Evolutionary conservation across 2,888 invertebrate species (phyloP), one percentile per base, ranked within the genome.

Genomic region (Rhingia rostrata): DNA sequence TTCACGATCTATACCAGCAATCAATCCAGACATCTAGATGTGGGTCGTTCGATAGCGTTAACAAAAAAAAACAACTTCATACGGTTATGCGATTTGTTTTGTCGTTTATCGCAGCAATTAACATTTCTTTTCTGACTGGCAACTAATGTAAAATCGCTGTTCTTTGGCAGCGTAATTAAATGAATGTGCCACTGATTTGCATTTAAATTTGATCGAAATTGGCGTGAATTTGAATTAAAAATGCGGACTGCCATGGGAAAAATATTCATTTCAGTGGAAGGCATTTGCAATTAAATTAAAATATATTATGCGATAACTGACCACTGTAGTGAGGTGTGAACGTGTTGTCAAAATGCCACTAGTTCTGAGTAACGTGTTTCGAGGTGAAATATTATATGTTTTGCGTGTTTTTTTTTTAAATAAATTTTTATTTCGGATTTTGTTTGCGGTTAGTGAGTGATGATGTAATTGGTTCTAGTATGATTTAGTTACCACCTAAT

Each of bases 61-160:
- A 4, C 5, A 49, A 45, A 54, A 49, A n/a, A 58, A 12, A 37
- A 14, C 22, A 49, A 64, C 22, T 45, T n/a, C 32, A 67, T 63
- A 72, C 39, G 77, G 58, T 83, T 61, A 73, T 73, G 51, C 69
- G 78, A 78, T 79, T 82, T 73, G 63, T 77, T 80, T 82, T 83
- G 84, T 80, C 84, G 51, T 84, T 84, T 75, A 84, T 84, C n/a
- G 84, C 70, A 33, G 54, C 9, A 60, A 80, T 84, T 84, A 84
- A 74, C 79, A 79, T 80, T 67, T 74, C 22, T 22, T 64, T 54
- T 64, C 60, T 80, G 74, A 84, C 79, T 75, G 84, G 74, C 84
- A 84, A 84, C 84, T 84, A 84, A 84, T 84, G 84, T 80, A 80
- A 79, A 84, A 84, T 12, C 84, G 84, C 74, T 84, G 84, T 84